Evolutionary conservation across 2,113 vertebrate species (phyloP), one percentile per base, ranked within the genome.

Genomic region (Orthonyx spaldingii): DNA sequence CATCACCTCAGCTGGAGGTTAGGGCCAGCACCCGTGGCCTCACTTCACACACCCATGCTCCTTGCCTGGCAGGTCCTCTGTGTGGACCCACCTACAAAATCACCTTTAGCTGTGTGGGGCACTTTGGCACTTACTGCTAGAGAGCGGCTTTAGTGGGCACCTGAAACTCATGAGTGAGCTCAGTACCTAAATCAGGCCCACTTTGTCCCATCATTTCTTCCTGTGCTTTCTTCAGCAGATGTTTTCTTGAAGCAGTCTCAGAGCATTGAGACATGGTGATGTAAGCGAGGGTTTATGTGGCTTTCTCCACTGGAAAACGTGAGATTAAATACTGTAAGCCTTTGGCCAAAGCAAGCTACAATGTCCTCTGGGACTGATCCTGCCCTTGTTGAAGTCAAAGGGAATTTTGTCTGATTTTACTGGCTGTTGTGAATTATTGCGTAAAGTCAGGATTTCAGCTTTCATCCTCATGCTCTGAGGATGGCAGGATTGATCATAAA

Each of bases 341-440:
- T 65, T 82, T 84, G 87, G 86, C 60, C 84, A 89, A 78, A 94
- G 56, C n/a, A 59, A 70, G 30, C 15, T 47, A 9, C 3, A 24
- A 17, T 10, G 35, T 76, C 78, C 78, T 85, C 28, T 0, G 23
- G 84, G 89, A 61, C 33, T 1, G 7, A 88, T 90, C 61, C 81
- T 93, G 35, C 59, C 75, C 66, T 86, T 0, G 3, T 12, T 93
- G 90, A 86, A 90, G 55, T 86, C 59, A 74, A 28, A 30, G 57
- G 56, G 66, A 95, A 53, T n/a, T 76, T 56, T 46, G 27, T 55
- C 78, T 87, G 82, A 76, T 90, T 93, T 79, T 94, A 44, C 53
- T 88, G 75, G 9, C 80, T 81, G 59, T 52, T 94, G 50, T 70
- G 66, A 93, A 52, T 80, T 85, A 41, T 66, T 69, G 23, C 90